A percentile compares a stretch with the other conserved stretches of the same genome.
These are phyloP conservation scores for Condylostylus longicornis DNA, from an alignment of 1,140 invertebrate genomes.

Conservation along the genomic window DNA sequence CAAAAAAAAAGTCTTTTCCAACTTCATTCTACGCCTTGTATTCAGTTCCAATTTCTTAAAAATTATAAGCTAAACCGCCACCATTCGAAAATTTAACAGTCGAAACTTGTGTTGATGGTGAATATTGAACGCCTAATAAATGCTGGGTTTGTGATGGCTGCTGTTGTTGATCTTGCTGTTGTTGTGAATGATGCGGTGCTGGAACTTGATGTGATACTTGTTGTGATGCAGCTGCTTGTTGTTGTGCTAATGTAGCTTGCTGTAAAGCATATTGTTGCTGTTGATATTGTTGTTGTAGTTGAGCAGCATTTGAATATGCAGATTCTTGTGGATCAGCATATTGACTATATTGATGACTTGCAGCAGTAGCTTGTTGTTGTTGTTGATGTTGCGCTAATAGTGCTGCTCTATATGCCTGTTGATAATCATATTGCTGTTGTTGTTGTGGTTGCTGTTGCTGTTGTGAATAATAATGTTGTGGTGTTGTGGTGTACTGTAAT, in stretches of 20 bases:
- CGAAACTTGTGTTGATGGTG: constrained; percentile 18
- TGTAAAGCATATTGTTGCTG: constrained; percentile 22
- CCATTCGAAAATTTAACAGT: constrained; percentile 20
- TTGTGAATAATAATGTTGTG: constrained; percentile 9
- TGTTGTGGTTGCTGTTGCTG: constrained; percentile 9
- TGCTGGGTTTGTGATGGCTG: constrained; percentile 2
- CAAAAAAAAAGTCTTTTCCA: no score
- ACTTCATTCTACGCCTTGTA: no score
- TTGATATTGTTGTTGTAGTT: constrained; percentile 17
- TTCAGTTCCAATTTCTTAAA: constrained; percentile 12
- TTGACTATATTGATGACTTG: neutral
- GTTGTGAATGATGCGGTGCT: neutral
- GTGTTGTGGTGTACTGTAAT: neutral
- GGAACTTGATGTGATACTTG: constrained; percentile 1
- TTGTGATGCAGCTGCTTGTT: constrained; percentile 6
- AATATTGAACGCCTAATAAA: constrained; percentile 9
- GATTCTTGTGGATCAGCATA: neutral
- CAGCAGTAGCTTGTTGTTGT: neutral
- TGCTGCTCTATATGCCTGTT: constrained; percentile 7
- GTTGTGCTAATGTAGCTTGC: constrained; percentile 16
- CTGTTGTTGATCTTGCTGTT: constrained; percentile 3
- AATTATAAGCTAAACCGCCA: constrained; percentile 23
- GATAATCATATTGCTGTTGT: constrained; percentile 7
- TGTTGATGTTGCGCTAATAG: neutral
- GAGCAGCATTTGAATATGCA: constrained; percentile 5